Evolutionary conservation across 2,113 vertebrate species (phyloP), one percentile per base, ranked within the genome.

Genomic region (Chauna torquata): DNA sequence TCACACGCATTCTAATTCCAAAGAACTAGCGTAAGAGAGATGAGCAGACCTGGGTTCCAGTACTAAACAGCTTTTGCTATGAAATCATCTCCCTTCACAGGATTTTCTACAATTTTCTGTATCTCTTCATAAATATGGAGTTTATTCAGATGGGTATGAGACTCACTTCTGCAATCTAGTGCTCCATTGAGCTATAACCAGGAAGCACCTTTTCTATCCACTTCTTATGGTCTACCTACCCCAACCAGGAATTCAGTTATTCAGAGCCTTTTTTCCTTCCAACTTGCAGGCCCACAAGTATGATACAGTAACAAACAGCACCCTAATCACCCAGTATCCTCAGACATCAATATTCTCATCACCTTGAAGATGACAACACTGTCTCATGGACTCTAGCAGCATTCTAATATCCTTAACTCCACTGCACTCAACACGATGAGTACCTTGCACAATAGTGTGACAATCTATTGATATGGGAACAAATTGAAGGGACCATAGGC

Each of bases 391-490:
- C 24, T 54, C 22, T 8, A 22, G 36, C 80, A 55, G 45, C 1
- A 0, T 49, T 13, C 50, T 49, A 22, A 14, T 8, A 34, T 44
- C 47, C 65, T 50, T 45, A 25, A 7, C 12, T 5, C 24, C 19
- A 3, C 71, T 64, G 27, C 34, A 22, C 0, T 11, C 44, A 15
- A 14, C n/a, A 6, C 1, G 5, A 12, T 0, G 11, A 74, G 70
- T 8, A 40, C 38, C 25, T 28, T 24, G 24, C 12, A 18, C 22
- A 4, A 17, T 7, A 12, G n/a, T 19, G n/a, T 6, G 75, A 66
- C n/a, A n/a, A 34, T 76, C 40, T 23, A 28, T 0, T 0, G 11
- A 22, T 2, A 4, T 0, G 2, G 36, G 50, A 65, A 58, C 19
- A 36, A 62, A 40, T 34, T 0, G 3, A 40, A 18, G 34, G 42